Evolutionary conservation across 2,888 invertebrate genomes (phyloP).

Genomic region (Rhamnusium bicolor): DNA sequence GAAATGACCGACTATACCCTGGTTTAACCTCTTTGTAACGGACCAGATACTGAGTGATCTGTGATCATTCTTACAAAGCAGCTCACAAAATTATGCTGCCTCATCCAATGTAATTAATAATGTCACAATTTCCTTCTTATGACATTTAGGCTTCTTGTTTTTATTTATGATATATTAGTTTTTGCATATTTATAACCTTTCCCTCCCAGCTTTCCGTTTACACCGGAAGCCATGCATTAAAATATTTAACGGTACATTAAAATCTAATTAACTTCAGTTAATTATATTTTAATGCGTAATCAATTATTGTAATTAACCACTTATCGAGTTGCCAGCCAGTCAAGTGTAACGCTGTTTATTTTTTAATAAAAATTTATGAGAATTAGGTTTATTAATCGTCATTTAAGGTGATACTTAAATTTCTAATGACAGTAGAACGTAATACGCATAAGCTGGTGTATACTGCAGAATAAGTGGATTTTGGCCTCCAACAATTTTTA

Average conservation of each 20-base stretch:
- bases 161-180: slow-evolving; percentile 13
- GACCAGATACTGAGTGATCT: too few relatives aligned
- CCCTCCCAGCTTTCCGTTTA: background rate
- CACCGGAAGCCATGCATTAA: background rate
- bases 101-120: background rate
- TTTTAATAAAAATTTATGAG: background rate
- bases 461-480: too few relatives aligned
- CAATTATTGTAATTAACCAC: slow-evolving; percentile 24
- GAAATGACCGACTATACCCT: too few relatives aligned
- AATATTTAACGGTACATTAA: slow-evolving; percentile 26
- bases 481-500: too few relatives aligned
- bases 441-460: too few relatives aligned
- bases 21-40: too few relatives aligned
- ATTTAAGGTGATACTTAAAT: background rate
- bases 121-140: slow-evolving; percentile 16
- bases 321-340: background rate
- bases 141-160: background rate
- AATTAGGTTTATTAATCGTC: background rate
- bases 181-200: background rate
- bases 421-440: background rate
- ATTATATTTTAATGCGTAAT: slow-evolving; percentile 14
- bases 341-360: background rate
- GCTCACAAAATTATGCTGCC: background rate
- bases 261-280: slow-evolving; percentile 17
- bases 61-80: background rate